phyloP scores from a whole-genome alignment of 2,113 vertebrate species.

The Laticauda laticaudata region DNA sequence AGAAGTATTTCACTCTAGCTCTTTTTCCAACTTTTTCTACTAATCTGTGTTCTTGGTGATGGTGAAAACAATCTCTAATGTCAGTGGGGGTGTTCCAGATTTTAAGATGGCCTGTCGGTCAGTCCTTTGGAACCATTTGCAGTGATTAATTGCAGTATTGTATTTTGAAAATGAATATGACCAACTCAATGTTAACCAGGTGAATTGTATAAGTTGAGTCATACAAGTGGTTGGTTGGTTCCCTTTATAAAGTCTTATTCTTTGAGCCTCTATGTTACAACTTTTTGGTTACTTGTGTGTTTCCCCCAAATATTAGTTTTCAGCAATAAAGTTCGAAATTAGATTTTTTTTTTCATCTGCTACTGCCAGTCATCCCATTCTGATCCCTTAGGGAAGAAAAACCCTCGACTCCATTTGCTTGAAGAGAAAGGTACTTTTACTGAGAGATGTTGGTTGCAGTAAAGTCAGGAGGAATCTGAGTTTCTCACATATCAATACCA shows the following conservation, averaged over 20 bases:
- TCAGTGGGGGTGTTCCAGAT: neutral
- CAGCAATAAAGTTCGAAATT: conserved; percentile 77
- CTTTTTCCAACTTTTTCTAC: conserved; percentile 28
- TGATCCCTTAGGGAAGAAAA: too few relatives aligned
- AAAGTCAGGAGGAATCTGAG: too few relatives aligned
- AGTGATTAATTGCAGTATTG: conserved; percentile 52
- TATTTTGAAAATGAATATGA: conserved; percentile 39
- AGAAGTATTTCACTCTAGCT: conserved; percentile 38
- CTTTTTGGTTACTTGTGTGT: conserved; percentile 65
- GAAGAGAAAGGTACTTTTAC: too few relatives aligned
- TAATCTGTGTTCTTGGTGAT: conserved; percentile 45
- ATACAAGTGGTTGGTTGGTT: conserved; percentile 64
- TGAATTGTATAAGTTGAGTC: conserved; percentile 50
- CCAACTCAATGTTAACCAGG: conserved; percentile 49
- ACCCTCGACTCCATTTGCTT: too few relatives aligned
- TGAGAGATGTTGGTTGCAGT: too few relatives aligned
- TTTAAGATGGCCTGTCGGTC: neutral
- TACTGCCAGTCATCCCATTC: neutral
- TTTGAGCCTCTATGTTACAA: conserved; percentile 65
- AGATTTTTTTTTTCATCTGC: conserved; percentile 37
- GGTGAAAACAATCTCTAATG: conserved; percentile 30
- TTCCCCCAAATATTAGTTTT: conserved; percentile 67
- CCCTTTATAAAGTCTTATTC: conserved; percentile 65
- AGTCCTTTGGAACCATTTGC: conserved; percentile 42
- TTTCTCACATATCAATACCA: too few relatives aligned